Base-by-base conservation (phyloP, 1,140 invertebrate genomes). In the Cataglyphis hispanica region DNA sequence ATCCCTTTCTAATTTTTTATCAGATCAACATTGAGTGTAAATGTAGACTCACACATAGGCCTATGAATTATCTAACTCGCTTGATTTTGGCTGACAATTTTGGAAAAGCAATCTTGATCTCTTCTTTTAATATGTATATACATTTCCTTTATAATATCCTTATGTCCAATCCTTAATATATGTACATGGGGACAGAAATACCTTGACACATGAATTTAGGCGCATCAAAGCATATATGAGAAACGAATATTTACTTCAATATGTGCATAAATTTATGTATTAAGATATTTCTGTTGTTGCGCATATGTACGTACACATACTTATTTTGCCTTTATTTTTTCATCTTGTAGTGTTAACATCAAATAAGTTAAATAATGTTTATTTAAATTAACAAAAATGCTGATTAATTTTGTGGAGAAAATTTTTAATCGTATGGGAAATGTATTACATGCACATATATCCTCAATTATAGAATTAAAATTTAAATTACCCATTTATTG, bases 1-100 rank as follows among this genome's bases (percentile, higher is more conserved):
- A 69, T 80, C 50, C 63, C 50, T 69, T 69, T 50, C 25, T 80
- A 22, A 67, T 67, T 31, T 43, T 31, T 58, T 80, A 80, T 80
- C 34, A 66, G n/a, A 31, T 31, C 58, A 13, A 25, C 22, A 64
- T 56, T 34, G n/a, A 19, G 40, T 27, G 1, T 19, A 19, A 50
- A 50, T 50, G 5, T 5, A 19, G 46, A 19, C 16, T 50, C 16
- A 50, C 16, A 50, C 6, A 4, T 50, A 50, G 4, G 1, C 46
- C 11, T 50, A 50, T 0, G 16, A 50, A 50, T 16, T 19, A 3
- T 50, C 5, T 50, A 4, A 3, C 1, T 50, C 3, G 13, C 13
- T 50, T 50, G 46, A 19, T 50, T 46, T 19, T 50, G 4, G 46
- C 3, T 50, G 3, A 5, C 46, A 50, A 16, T 50, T 19, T 16